Conservation (phyloP, 2,888 invertebrate genomes). For the Oligia strigilis region DNA sequence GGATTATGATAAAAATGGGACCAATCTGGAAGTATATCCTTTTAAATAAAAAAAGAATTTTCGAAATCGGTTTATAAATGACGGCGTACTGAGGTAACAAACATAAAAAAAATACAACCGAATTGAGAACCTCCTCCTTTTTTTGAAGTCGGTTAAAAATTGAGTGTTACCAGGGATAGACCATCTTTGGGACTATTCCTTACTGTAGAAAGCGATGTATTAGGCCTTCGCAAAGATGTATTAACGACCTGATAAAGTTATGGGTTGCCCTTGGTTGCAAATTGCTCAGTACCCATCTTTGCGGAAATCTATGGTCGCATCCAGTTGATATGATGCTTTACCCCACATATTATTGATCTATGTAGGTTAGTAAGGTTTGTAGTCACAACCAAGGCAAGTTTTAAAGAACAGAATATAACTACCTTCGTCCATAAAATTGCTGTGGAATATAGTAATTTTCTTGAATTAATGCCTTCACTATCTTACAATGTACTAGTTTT, state of each 20-base stretch:
- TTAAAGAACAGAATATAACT: neutral
- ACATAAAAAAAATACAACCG: too few relatives aligned
- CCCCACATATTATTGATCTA: neutral
- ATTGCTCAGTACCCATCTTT: conserved; percentile 6
- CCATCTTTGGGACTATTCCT: neutral
- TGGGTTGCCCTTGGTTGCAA: neutral
- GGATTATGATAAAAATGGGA: too few relatives aligned
- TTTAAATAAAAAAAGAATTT: too few relatives aligned
- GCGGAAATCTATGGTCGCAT: neutral
- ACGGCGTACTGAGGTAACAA: too few relatives aligned
- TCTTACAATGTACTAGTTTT: conserved; percentile 3
- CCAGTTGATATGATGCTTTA: neutral
- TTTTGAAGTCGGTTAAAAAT: too few relatives aligned
- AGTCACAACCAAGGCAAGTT: neutral
- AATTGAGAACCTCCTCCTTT: too few relatives aligned
- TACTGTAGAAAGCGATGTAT: neutral
- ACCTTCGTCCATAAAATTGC: neutral
- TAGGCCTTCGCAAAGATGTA: neutral
- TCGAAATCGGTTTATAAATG: too few relatives aligned
- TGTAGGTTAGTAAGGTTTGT: neutral
- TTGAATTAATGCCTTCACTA: conserved; percentile 1
- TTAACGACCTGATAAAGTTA: neutral
- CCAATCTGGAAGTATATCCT: too few relatives aligned
- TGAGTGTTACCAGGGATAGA: neutral
- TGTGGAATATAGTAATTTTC: neutral